Conservation (phyloP, 2,888 invertebrate genomes). For the Drosophila percnosoma region DNA sequence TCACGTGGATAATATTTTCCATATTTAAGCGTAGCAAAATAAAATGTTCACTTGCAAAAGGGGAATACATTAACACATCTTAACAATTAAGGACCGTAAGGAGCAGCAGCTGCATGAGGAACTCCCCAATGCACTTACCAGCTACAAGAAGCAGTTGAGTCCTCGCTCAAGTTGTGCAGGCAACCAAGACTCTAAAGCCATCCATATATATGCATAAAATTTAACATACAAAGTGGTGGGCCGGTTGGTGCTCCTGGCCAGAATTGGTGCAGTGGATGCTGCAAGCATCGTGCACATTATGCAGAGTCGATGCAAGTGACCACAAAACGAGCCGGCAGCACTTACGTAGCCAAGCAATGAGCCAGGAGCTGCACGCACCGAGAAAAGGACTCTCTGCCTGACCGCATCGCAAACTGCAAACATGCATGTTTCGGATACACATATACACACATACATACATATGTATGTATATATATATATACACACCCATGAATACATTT, state of each 20-base stretch:
- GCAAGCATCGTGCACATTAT: slow-evolving; percentile 26
- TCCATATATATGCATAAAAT: slow-evolving; percentile 41
- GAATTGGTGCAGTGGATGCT: not conserved
- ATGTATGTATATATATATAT: not conserved
- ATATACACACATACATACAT: not conserved
- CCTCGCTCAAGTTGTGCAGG: slow-evolving; percentile 20
- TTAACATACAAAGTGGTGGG: slow-evolving; percentile 48
- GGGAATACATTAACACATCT: slow-evolving; percentile 81
- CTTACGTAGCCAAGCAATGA: slow-evolving; percentile 43
- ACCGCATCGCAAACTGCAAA: slow-evolving; percentile 38
- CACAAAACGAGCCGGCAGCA: slow-evolving; percentile 59
- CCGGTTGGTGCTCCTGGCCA: not conserved
- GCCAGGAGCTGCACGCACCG: slow-evolving; percentile 7
- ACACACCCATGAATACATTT: slow-evolving; percentile 10
- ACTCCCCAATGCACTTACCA: slow-evolving; percentile 72
- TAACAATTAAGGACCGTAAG: slow-evolving; percentile 71
- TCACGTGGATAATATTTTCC: slow-evolving; percentile 62
- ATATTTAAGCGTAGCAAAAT: slow-evolving; percentile 67
- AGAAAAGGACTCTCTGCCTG: slow-evolving; percentile 19
- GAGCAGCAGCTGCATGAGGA: slow-evolving; percentile 13
- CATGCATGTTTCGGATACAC: slow-evolving; percentile 20
- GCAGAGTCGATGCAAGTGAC: slow-evolving; percentile 63
- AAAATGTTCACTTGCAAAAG: slow-evolving; percentile 74
- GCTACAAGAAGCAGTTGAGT: slow-evolving; percentile 44
- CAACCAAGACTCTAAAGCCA: slow-evolving; percentile 26